Evolutionary conservation across 2,888 invertebrate species (phyloP), one percentile per base, ranked within the genome.

Genomic region (Linyphia triangularis): DNA sequence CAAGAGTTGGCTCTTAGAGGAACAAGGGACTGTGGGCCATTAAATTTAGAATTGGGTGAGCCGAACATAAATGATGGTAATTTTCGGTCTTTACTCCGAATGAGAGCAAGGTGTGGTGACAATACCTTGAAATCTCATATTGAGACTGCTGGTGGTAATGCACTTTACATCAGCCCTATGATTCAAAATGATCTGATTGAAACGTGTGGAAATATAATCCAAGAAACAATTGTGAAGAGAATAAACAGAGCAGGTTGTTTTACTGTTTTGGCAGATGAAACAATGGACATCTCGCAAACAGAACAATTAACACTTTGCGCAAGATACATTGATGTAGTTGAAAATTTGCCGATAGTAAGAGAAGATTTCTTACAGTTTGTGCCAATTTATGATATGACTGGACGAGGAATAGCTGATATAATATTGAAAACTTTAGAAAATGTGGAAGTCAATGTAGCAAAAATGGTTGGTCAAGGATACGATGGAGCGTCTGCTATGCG

Each of bases 1-100:
- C 78, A 78, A 26, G 78, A 78, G 40, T 40, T 78, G 19, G 63
- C 65, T 78, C 28, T 78, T 1, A 63, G 78, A 65, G 37, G 78
- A 6, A 75, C 57, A n/a, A 6, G 40, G 10, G 43, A 70, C 33
- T 51, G 26, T 33, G 75, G 75, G 26, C 43, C 43, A 13, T 57
- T 28, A 75, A 22, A 57, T 28, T 5, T 75, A 16, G 16, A 28
- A 59, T 57, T 28, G 1, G 13, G 26, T 63, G 24, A 30, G 40
- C 33, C 24, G n/a, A 57, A 30, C 10, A 22, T 30, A n/a, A 78
- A 78, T 19, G 65, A 78, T 65, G 78, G 65, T 2, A 78, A 78
- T 78, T 78, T 78, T n/a, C 40, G 26, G n/a, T 37, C 78, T 43
- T 65, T 78, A 43, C 24, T 78, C 6, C 22, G 65, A 40, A 65